These are phyloP conservation scores for Tragopan temminckii DNA, from an alignment of 2,797 vertebrate genomes.

Conservation along the genomic window DNA sequence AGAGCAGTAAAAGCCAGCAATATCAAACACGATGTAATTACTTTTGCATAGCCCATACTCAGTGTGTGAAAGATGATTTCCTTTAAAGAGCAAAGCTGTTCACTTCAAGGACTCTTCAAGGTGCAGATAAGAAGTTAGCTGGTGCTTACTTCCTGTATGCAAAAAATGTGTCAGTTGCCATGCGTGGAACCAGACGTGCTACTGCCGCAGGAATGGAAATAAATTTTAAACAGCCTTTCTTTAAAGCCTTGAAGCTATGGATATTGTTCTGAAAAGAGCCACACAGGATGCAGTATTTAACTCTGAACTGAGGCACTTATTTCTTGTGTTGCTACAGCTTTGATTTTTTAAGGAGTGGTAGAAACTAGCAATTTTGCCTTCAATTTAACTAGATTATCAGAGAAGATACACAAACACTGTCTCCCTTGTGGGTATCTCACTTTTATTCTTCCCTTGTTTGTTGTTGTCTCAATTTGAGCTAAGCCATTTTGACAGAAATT, in stretches of 20 bases:
- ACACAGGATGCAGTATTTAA: neutral
- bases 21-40: neutral
- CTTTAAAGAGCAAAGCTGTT: neutral
- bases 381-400: constrained; percentile 48
- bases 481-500: constrained; percentile 61
- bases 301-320: neutral
- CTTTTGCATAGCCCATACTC: neutral
- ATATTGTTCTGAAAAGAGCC: neutral
- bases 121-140: neutral
- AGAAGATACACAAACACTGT: neutral
- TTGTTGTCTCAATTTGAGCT: constrained; percentile 39
- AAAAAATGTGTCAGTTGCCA: neutral
- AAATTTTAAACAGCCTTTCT: neutral
- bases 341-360: constrained; percentile 7
- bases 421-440: constrained; percentile 28
- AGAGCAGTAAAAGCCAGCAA: neutral
- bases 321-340: neutral
- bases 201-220: accelerated
- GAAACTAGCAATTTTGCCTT: constrained; percentile 30
- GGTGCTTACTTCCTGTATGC: neutral
- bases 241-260: neutral
- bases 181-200: neutral
- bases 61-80: neutral
- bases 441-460: constrained; percentile 44
- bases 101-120: neutral